Base-by-base conservation (phyloP, 2,113 vertebrate genomes). In the Zapus hudsonius region DNA sequence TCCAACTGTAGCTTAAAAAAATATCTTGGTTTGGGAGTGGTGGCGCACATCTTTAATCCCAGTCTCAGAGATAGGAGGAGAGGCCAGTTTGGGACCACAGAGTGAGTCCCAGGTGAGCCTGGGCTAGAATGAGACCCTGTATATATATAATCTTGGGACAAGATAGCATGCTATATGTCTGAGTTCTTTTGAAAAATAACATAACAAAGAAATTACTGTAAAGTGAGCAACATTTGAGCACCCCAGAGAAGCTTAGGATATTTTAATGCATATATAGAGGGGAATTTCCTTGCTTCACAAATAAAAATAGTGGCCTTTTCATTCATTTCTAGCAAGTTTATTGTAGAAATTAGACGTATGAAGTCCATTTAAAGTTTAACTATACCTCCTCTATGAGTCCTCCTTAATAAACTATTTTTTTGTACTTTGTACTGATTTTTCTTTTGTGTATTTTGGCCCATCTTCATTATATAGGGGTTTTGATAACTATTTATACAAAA, bases 241-340 rank as follows among this genome's bases (percentile, higher is more conserved):
- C 3, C 5, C 27, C 42, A 27, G 7, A 59, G 31, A 94, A 36
- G 11, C 47, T 88, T 63, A 59, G 63, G n/a, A 9, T 80, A 69
- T 73, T 88, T 8, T 36, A 29, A 74, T 52, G 1, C 84, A 70
- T 0, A 0, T 22, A 64, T 52, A 69, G 15, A 64, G 38, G 29
- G 13, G 25, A 80, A 84, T 64, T 63, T 84, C 1, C 7, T 31
- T n/a, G 20, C 83, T 87, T 74, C 63, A 90, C 47, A 87, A 87
- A 52, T 5, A 66, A 69, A 23, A 3, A 55, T 90, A 44, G 63
- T 75, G 87, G 3, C 17, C 20, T 31, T 95, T 91, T 67, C 36
- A 84, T 87, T 91, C 36, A 84, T 93, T 86, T 87, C 44, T 93
- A 87, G 84, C 17, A 78, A 57, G 87, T 82, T 92, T 69, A 70